Evolutionary conservation across 2,888 invertebrate genomes (phyloP).

Genomic region (Luperina nickerlii): DNA sequence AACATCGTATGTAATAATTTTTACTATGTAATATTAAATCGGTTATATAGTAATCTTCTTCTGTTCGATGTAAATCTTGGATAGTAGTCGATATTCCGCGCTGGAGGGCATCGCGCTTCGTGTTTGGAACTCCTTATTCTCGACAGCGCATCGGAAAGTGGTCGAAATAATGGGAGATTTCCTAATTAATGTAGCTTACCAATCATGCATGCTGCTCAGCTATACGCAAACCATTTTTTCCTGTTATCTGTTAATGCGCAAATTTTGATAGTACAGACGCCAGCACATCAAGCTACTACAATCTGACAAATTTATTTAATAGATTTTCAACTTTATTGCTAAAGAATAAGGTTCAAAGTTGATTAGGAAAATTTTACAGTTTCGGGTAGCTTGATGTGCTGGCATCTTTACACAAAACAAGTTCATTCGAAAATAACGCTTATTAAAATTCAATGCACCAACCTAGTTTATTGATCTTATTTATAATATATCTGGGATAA

Average conservation of each 20-base stretch:
- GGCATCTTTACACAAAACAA: neutral
- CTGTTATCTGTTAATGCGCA: neutral
- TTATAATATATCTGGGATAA: neutral
- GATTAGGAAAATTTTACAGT: too few relatives aligned
- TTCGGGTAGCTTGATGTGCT: too few relatives aligned
- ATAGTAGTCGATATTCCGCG: constrained; percentile 2
- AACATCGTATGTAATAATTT: constrained; percentile 48
- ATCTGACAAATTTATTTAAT: too few relatives aligned
- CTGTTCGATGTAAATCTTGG: neutral
- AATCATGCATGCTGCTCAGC: neutral
- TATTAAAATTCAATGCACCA: neutral
- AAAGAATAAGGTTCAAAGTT: too few relatives aligned
- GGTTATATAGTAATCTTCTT: neutral
- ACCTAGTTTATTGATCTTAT: neutral
- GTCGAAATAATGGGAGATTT: constrained; percentile 8
- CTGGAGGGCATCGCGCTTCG: constrained; percentile 38
- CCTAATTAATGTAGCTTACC: neutral
- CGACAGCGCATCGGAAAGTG: constrained; percentile 1
- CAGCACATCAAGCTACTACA: too few relatives aligned
- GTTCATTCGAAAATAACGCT: neutral
- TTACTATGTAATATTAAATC: neutral
- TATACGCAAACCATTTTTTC: neutral
- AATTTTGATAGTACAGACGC: neutral
- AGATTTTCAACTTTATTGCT: too few relatives aligned
- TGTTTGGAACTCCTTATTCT: constrained; percentile 47